Percentiles rank a stretch among this genome's conserved stretches.
Conservation (phyloP, 1,140 invertebrate genomes). For the Drosophila tani region DNA sequence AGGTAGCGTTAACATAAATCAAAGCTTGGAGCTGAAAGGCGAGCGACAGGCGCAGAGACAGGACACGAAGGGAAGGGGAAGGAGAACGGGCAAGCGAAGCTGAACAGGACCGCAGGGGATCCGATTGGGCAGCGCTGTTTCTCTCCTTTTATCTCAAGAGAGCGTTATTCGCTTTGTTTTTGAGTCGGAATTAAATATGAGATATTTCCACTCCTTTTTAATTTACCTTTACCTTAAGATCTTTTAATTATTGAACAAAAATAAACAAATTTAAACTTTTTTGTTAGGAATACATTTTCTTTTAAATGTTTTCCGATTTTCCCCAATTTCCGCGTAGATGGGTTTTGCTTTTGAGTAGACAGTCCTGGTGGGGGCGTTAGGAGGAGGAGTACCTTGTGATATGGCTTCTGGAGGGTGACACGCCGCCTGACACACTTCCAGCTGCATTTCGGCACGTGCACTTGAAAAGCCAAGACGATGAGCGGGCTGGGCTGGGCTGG, state of each 20-base stretch:
- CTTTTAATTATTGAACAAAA: too few species aligned
- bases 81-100: neutral
- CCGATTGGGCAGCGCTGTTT: neutral
- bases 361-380: too few species aligned
- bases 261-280: too few species aligned
- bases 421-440: constrained; percentile 74
- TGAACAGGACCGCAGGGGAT: constrained; percentile 18
- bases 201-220: too few species aligned
- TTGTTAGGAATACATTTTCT: too few species aligned
- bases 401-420: constrained; percentile 36
- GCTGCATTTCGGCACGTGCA: constrained; percentile 78
- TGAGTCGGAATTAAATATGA: neutral
- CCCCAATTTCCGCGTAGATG: too few species aligned
- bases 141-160: neutral
- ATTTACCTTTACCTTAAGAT: too few species aligned
- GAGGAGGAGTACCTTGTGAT: neutral
- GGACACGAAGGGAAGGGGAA: neutral
- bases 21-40: constrained; percentile 73
- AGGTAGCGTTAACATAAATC: constrained; percentile 77
- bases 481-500: neutral
- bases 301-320: too few species aligned
- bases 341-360: too few species aligned
- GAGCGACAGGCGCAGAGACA: constrained; percentile 71
- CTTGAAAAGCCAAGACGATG: constrained; percentile 63
- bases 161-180: too few species aligned